Conservation (phyloP, 2,888 invertebrate genomes). For the Marasmarcha lunaedactyla region DNA sequence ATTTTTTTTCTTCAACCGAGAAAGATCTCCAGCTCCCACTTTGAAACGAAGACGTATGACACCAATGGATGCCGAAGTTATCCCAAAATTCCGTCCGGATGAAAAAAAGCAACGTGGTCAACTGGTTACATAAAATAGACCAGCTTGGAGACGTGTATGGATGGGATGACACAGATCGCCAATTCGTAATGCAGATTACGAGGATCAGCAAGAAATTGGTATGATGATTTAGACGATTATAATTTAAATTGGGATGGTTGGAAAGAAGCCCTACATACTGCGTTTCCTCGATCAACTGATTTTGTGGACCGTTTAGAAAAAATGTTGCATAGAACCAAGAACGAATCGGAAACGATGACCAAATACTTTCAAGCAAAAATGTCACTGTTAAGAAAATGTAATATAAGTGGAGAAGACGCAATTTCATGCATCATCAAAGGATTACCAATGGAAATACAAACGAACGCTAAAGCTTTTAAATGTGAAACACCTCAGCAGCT, state of each 20-base stretch:
- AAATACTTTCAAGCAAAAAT: conserved; percentile 22
- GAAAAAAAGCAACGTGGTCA: no score
- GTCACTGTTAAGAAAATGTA: conserved; percentile 19
- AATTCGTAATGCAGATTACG: no score
- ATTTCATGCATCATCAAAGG: conserved; percentile 18
- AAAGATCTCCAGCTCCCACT: background rate
- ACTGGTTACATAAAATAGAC: no score
- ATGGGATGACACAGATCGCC: no score
- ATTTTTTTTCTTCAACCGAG: background rate
- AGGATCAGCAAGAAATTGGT: conserved; percentile 19
- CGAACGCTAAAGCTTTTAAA: conserved; percentile 18
- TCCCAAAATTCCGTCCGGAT: conserved; percentile 17
- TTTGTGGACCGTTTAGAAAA: conserved; percentile 21
- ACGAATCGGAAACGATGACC: conserved; percentile 21
- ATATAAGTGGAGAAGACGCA: conserved; percentile 14
- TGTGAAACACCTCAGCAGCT: conserved; percentile 17
- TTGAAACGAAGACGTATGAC: conserved; percentile 30
- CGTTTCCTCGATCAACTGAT: no score
- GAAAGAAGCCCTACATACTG: no score
- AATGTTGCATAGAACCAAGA: conserved; percentile 20
- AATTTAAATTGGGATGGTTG: no score
- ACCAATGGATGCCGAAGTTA: conserved; percentile 42
- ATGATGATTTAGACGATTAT: no score
- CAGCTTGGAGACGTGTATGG: no score
- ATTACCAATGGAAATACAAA: no score